Percentiles rank a stretch among this genome's conserved stretches.
Evolutionary conservation across 2,888 invertebrate genomes (phyloP).

Genomic region (Entomobrya multifasciata): DNA sequence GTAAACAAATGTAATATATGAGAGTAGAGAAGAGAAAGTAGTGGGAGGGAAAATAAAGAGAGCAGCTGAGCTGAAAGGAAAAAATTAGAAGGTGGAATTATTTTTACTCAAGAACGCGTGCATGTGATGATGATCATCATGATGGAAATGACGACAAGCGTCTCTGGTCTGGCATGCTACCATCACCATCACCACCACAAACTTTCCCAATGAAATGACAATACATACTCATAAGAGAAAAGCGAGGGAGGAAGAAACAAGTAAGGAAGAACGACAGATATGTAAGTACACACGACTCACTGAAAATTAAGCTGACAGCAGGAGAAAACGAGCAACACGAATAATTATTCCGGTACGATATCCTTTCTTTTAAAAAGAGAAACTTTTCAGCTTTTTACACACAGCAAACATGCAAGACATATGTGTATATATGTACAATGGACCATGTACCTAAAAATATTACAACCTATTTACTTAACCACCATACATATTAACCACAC

Average conservation of each 20-base stretch:
- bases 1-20: conserved; percentile 30
- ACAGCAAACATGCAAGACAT: neutral
- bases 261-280: conserved; percentile 31
- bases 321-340: conserved; percentile 23
- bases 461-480: no score
- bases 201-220: conserved; percentile 16
- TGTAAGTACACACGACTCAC: neutral
- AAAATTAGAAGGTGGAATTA: conserved; percentile 44
- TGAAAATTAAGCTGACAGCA: conserved; percentile 60
- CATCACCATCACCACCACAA: conserved; percentile 10
- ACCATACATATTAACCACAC: no score
- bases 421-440: no score
- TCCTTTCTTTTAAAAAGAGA: neutral
- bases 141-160: neutral
- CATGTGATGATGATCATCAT: neutral
- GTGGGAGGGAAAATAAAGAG: conserved; percentile 14
- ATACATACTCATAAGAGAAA: neutral
- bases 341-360: conserved; percentile 5
- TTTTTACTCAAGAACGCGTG: conserved; percentile 7
- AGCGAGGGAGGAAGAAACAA: conserved; percentile 12
- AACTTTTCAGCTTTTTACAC: neutral
- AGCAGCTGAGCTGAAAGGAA: neutral
- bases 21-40: conserved; percentile 34
- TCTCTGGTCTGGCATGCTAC: neutral
- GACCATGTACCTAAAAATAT: no score